Evolutionary conservation across 2,797 vertebrate genomes (phyloP).

Genomic region (Varecia variegata): DNA sequence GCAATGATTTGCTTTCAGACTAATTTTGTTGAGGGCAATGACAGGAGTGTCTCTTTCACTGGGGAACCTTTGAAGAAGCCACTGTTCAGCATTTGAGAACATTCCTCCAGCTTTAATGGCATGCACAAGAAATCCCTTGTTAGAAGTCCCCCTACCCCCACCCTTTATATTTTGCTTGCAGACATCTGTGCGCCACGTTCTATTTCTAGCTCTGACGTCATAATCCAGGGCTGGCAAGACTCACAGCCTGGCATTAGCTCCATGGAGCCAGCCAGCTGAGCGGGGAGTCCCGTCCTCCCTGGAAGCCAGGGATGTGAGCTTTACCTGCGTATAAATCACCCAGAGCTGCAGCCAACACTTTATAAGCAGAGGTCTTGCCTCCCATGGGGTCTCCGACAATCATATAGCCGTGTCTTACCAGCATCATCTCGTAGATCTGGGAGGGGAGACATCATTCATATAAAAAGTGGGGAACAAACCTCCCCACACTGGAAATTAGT

Average conservation of each 20-base stretch:
- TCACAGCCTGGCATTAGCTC: conserved; percentile 27
- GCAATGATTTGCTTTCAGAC: not conserved
- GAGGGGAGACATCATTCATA: not conserved
- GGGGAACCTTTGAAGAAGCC: not conserved
- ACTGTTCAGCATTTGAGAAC: not conserved
- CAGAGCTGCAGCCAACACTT: conserved; percentile 91
- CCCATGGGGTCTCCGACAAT: conserved; percentile 94
- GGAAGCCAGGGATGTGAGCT: not conserved
- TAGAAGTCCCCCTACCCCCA: not conserved
- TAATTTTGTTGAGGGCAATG: conserved; percentile 18
- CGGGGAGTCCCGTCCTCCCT: not conserved
- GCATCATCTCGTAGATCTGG: conserved; percentile 98
- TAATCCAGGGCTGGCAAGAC: conserved; percentile 12
- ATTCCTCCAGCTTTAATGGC: not conserved
- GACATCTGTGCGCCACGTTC: not conserved
- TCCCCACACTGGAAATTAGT: not conserved
- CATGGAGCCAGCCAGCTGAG: conserved; percentile 14
- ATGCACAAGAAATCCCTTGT: not conserved
- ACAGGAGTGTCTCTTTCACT: not conserved
- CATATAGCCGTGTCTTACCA: conserved; percentile 97
- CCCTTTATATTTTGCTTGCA: not conserved
- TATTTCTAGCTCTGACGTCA: conserved; percentile 57
- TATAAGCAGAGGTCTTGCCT: conserved; percentile 94
- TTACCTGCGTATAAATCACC: conserved; percentile 89
- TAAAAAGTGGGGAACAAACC: not conserved